Evolutionary conservation across 2,797 vertebrate species (phyloP), one percentile per base, ranked within the genome.

Genomic region (Denticeps clupeoides): DNA sequence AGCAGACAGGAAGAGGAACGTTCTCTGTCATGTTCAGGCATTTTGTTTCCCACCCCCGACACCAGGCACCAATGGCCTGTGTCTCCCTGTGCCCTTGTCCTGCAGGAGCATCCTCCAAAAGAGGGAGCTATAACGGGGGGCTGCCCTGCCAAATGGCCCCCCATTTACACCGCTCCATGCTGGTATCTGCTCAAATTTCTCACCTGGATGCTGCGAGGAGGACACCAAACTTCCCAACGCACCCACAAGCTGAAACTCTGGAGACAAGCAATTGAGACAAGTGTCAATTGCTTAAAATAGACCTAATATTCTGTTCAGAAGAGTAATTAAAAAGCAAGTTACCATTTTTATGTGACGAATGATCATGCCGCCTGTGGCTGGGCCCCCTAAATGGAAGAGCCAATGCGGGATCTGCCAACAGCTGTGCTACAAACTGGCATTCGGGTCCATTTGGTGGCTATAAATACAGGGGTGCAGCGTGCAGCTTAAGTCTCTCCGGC

Each of bases 401-500:
- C 73, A 59, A 73, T 67, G 68, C 69, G 51, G 68, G 73, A 66
- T 74, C 60, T 52, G 72, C 71, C 67, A 70, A 72, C 82, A 82
- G 81, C 81, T 82, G 82, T 72, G 77, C 73, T 71, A 71, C 67
- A 72, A 67, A 56, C 55, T 66, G 63, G 72, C 63, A 79, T 55
- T 68, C 43, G 63, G 78, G 64, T 69, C 66, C 56, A 68, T 63
- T 68, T 65, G 69, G 40, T 1, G 49, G 68, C 76, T 83, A 82
- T 80, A 82, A 82, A 84, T 82, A 82, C 49, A 64, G 63, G 60
- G 65, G 72, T 65, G 71, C 55, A 45, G 71, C 68, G 63, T 45
- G 40, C 62, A 71, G 60, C 49, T 55, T 59, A 37, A 47, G 55
- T 49, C 52, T 44, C 59, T 55, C 57, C 54, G 55, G 76, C 72